Base-by-base conservation (phyloP, 2,888 invertebrate genomes). In the Sinhomidia bicolor region DNA sequence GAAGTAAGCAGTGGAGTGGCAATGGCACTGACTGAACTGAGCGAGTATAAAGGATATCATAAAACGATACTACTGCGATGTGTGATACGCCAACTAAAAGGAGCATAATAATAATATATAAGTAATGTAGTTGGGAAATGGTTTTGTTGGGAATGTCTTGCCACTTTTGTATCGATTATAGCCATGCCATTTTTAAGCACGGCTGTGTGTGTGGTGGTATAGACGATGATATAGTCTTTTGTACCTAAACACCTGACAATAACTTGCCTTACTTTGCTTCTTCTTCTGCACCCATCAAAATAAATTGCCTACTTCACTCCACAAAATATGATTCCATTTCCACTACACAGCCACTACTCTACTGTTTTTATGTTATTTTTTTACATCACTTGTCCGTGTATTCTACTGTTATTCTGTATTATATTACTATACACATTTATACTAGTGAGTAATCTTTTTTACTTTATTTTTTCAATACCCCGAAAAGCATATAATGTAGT, bases 271-370 rank as follows among this genome's bases (percentile, higher is more conserved):
- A 17, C 0, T 17, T n/a, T 4, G 5, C 17, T 41, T 5, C 14
- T 26, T 23, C n/a, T 4, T 26, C 47, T 74, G 47, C 74, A 74
- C 74, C 74, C 74, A 74, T 51, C 71, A 74, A 74, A 74, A 74
- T 74, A 74, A 74, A 74, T 74, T 74, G 26, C 74, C 74, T 65
- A 65, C 65, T 65, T 12, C 14, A 65, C 65, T 29, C 60, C 60
- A 60, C 60, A 32, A 57, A 57, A 51, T 4, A 57, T 10, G 41
- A 20, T n/a, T 32, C 65, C 32, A 32, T 32, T 65, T n/a, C 20
- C 20, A 54, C 4, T 60, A 26, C 26, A 60, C 60, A 60, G 10
- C 23, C 6, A 47, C 47, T 12, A 12, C 7, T n/a, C n/a, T n/a
- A n/a, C n/a, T n/a, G n/a, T n/a, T n/a, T n/a, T n/a, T n/a, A n/a